These are phyloP conservation scores for Craterocephalus amniculus DNA, from an alignment of 2,797 vertebrate genomes.

Conservation along the genomic window DNA sequence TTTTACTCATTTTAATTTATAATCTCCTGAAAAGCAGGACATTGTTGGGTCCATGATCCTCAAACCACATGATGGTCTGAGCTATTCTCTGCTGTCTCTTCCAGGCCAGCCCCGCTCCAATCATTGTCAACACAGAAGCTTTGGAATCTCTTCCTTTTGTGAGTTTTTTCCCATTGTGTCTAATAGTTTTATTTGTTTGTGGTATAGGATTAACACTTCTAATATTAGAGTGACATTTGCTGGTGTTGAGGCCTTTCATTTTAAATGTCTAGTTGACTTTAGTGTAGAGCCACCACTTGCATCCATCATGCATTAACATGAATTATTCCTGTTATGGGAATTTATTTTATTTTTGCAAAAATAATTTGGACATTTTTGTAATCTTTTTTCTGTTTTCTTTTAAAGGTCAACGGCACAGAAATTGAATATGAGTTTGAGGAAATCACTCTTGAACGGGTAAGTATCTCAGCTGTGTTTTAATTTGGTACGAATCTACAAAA, in stretches of 20 bases:
- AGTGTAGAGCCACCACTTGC: too few species aligned
- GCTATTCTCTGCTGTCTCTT: slow-evolving; percentile 43
- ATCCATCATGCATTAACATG: not conserved
- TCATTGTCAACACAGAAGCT: slow-evolving; percentile 97
- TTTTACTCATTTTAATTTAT: too few species aligned
- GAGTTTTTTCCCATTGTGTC: slow-evolving; percentile 79
- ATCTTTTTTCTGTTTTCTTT: slow-evolving; percentile 39
- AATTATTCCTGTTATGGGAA: not conserved
- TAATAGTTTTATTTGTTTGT: too few species aligned
- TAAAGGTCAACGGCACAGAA: slow-evolving; percentile 96
- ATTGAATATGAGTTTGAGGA: slow-evolving; percentile 99
- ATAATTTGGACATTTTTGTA: not conserved
- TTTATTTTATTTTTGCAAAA: not conserved
- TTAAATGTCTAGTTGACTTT: too few species aligned
- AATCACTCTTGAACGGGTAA: slow-evolving; percentile 97
- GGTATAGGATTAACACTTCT: too few species aligned
- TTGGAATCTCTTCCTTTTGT: slow-evolving; percentile 96
- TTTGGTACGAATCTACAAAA: slow-evolving; percentile 1
- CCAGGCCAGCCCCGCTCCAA: slow-evolving; percentile 95
- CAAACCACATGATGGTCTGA: too few species aligned
- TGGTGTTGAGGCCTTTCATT: too few species aligned
- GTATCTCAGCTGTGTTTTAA: slow-evolving; percentile 58
- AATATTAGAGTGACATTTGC: too few species aligned
- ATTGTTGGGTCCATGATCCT: too few species aligned
- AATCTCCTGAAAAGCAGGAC: too few species aligned